Evolutionary conservation across 2,113 vertebrate genomes (phyloP).

Genomic region (Pygoscelis adeliae): DNA sequence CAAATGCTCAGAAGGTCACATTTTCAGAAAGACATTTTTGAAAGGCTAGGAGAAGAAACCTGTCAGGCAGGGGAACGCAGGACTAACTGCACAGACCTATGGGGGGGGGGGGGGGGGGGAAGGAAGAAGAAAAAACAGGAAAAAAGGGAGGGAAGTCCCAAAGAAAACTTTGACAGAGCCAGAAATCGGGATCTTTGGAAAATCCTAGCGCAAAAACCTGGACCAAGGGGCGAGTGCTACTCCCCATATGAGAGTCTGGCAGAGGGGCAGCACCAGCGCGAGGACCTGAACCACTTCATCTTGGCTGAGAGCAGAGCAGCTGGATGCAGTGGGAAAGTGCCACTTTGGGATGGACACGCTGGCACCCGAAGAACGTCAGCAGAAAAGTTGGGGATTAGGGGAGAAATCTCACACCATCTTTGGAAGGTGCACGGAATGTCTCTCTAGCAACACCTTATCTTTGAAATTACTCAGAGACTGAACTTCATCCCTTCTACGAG

Average conservation of each 20-base stretch:
- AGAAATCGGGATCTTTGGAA: neutral
- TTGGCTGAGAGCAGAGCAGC: neutral
- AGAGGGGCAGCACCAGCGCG: fast-evolving
- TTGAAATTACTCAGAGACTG: neutral
- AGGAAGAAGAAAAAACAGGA: fast-evolving
- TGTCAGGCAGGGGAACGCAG: neutral
- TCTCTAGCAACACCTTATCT: constrained; percentile 31
- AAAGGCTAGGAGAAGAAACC: neutral
- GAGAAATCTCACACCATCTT: constrained; percentile 55
- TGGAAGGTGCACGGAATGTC: constrained; percentile 14
- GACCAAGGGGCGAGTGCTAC: neutral
- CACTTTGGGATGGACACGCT: fast-evolving
- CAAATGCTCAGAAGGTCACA: neutral
- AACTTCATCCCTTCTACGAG: neutral
- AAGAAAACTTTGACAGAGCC: neutral
- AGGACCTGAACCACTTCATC: neutral
- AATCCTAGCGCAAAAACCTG: neutral
- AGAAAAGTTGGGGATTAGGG: constrained; percentile 52
- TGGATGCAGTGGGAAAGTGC: neutral
- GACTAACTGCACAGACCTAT: neutral
- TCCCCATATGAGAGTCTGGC: fast-evolving
- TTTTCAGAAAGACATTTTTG: neutral
- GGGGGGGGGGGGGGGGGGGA: too few species aligned
- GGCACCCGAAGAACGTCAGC: neutral
- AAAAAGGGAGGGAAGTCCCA: neutral